phyloP scores from a whole-genome alignment of 2,888 invertebrate genomes.

The Coremacera marginata region DNA sequence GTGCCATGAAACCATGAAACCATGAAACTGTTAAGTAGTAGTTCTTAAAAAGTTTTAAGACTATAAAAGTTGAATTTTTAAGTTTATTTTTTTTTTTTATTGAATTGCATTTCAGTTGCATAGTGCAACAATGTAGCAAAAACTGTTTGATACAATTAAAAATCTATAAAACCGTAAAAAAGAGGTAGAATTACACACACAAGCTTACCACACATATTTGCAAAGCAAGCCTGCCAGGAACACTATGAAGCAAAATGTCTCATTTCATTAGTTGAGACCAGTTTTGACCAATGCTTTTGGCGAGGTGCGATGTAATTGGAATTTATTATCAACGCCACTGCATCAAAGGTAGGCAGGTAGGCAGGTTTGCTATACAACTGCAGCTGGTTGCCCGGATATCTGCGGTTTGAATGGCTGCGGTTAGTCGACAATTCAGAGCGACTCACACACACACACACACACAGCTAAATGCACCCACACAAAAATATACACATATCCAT shows the following conservation, averaged over 20 bases:
- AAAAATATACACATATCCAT: not conserved
- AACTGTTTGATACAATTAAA: not conserved
- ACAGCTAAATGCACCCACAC: not conserved
- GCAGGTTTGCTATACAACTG: not conserved
- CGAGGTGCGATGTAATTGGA: slow-evolving; percentile 33
- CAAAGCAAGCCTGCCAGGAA: not conserved
- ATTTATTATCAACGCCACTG: slow-evolving; percentile 31
- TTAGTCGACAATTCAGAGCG: slow-evolving; percentile 6
- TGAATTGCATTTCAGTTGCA: not conserved
- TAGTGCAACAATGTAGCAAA: not conserved
- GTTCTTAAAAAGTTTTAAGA: no score
- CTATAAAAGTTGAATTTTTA: no score
- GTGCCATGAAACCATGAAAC: no score
- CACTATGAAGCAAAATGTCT: not conserved
- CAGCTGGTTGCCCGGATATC: slow-evolving; percentile 5
- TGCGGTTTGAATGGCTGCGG: slow-evolving; percentile 25
- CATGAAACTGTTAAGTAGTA: no score
- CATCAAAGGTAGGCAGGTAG: not conserved
- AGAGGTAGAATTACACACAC: not conserved
- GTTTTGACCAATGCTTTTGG: not conserved
- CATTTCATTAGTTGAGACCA: not conserved
- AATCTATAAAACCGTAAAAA: not conserved
- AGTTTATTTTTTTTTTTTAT: no score
- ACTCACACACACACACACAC: not conserved
- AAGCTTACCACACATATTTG: not conserved